Evolutionary conservation across 2,888 invertebrate genomes (phyloP).

Genomic region (Syrphus vitripennis): DNA sequence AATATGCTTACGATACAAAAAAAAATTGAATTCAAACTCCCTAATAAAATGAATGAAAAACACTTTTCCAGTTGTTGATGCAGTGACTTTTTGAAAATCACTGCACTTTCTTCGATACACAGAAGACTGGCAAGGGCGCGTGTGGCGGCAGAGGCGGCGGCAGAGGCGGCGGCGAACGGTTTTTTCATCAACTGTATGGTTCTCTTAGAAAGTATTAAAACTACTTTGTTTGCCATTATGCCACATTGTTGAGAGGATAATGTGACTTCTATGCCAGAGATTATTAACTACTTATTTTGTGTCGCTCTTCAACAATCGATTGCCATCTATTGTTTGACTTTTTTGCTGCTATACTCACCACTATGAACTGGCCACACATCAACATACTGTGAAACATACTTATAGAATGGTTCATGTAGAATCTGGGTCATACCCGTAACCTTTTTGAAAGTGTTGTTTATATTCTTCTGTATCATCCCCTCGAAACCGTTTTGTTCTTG

Average conservation of each 20-base stretch:
- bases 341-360: slow-evolving; percentile 31
- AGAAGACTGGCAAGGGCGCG: background rate
- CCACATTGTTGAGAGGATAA: slow-evolving; percentile 44
- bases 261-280: slow-evolving; percentile 33
- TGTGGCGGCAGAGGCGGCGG: too few relatives aligned
- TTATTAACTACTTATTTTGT: slow-evolving; percentile 61
- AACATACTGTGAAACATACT: slow-evolving; percentile 14
- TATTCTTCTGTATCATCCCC: slow-evolving; percentile 50
- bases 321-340: slow-evolving; percentile 51
- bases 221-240: slow-evolving; percentile 48
- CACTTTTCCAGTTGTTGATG: background rate
- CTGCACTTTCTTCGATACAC: background rate
- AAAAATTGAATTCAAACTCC: slow-evolving; percentile 2
- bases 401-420: slow-evolving; percentile 44
- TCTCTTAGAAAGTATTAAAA: slow-evolving; percentile 20
- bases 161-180: too few relatives aligned
- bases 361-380: slow-evolving; percentile 7
- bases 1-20: background rate
- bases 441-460: slow-evolving; percentile 63
- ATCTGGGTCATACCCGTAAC: slow-evolving; percentile 61
- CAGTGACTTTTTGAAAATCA: slow-evolving; percentile 30
- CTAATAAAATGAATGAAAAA: slow-evolving; percentile 22
- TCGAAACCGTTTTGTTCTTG: slow-evolving; percentile 49
- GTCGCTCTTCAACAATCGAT: slow-evolving; percentile 45
- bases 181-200: background rate